A percentile compares a stretch with the other conserved stretches of the same genome.
These are phyloP conservation scores for Drosophila nasuta DNA, from an alignment of 1,140 invertebrate genomes.

Conservation along the genomic window DNA sequence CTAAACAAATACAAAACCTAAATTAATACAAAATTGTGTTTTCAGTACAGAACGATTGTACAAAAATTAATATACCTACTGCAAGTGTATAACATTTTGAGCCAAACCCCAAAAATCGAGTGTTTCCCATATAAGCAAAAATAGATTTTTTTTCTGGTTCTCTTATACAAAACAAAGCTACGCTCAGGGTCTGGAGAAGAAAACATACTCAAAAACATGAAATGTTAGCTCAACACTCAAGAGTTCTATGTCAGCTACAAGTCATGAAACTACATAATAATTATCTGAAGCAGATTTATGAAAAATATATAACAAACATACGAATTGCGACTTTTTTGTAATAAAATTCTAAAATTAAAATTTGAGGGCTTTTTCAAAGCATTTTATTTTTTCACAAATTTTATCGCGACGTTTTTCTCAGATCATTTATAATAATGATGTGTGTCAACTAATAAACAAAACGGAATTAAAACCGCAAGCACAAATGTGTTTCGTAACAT, in stretches of 20 bases:
- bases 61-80: not conserved
- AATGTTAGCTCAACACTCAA: not conserved
- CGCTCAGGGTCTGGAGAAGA: not conserved
- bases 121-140: not conserved
- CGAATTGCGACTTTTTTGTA: too few relatives aligned
- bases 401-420: too few relatives aligned
- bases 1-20: not conserved
- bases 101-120: not conserved
- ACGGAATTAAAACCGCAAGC: too few relatives aligned
- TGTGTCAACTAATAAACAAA: too few relatives aligned
- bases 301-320: too few relatives aligned
- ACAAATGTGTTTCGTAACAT: too few relatives aligned
- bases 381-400: too few relatives aligned
- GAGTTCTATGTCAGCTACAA: not conserved
- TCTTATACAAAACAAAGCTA: constrained; percentile 1
- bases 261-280: not conserved
- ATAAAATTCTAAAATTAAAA: too few relatives aligned
- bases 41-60: not conserved
- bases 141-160: not conserved
- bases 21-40: not conserved
- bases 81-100: not conserved
- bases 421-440: too few relatives aligned
- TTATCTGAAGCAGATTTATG: too few relatives aligned
- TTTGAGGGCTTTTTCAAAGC: too few relatives aligned
- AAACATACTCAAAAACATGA: not conserved